Percentiles rank a stretch among this genome's conserved stretches.
These are phyloP conservation scores for Nemopilema nomurai DNA, from an alignment of 30 jellyfish, hydroid and myxozoan species.

Conservation along the genomic window DNA sequence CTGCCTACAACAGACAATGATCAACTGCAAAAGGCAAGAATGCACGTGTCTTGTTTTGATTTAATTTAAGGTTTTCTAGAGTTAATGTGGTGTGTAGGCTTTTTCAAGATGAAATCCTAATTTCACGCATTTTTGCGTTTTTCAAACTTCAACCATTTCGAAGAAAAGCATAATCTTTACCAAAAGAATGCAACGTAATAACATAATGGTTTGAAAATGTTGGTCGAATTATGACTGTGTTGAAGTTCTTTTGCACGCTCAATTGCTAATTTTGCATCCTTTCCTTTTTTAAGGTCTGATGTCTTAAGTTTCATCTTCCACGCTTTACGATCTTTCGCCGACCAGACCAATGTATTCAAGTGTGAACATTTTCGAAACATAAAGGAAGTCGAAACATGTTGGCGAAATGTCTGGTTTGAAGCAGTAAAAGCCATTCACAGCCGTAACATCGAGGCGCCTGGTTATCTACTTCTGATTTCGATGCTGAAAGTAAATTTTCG, in stretches of 20 bases:
- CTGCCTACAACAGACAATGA: conserved; percentile 29
- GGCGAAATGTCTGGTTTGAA: conserved; percentile 43
- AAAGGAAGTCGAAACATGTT: conserved; percentile 36
- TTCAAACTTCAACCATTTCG: too few species aligned
- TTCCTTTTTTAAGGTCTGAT: conserved; percentile 17
- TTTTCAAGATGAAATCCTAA: too few species aligned
- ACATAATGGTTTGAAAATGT: too few species aligned
- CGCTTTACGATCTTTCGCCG: conserved; percentile 34
- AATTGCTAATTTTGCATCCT: not conserved
- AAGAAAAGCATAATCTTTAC: too few species aligned
- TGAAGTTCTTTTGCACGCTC: not conserved
- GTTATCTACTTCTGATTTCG: conserved; percentile 12
- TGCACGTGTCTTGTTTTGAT: not conserved
- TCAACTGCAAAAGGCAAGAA: conserved; percentile 33
- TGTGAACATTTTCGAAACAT: not conserved
- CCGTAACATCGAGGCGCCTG: conserved; percentile 31
- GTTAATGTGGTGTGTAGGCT: too few species aligned
- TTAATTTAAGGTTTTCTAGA: not conserved
- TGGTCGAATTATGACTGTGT: too few species aligned
- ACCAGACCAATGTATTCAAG: not conserved
- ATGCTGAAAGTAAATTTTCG: conserved; percentile 4
- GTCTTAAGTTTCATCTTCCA: conserved; percentile 12
- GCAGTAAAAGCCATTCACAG: conserved; percentile 37
- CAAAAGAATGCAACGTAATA: not conserved
- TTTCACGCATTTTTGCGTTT: too few species aligned